Conservation (phyloP, 1,140 invertebrate genomes). For the Xylocopa sonorina region DNA sequence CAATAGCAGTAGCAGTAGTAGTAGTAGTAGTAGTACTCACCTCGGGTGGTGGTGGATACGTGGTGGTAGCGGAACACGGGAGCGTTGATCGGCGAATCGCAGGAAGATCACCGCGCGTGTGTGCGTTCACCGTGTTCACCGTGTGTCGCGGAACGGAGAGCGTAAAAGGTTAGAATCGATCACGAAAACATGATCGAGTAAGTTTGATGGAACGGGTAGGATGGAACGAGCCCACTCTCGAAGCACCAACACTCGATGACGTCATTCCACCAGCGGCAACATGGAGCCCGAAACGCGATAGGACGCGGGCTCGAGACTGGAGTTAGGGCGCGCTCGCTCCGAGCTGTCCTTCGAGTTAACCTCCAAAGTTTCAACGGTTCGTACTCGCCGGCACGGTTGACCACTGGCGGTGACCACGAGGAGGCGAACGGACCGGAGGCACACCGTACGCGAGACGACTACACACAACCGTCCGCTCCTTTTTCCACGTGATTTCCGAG, state of each 20-base stretch:
- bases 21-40: conserved; percentile 61
- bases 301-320: conserved; percentile 38
- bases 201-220: conserved; percentile 53
- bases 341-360: conserved; percentile 46
- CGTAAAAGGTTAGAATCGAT: conserved; percentile 68
- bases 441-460: conserved; percentile 17
- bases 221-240: conserved; percentile 54
- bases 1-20: too few relatives aligned
- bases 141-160: conserved; percentile 42
- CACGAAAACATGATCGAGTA: conserved; percentile 74
- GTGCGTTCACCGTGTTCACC: conserved; percentile 50
- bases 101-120: too few relatives aligned
- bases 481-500: conserved; percentile 49
- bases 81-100: neutral
- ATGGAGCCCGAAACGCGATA: conserved; percentile 58
- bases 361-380: conserved; percentile 35
- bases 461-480: conserved; percentile 9
- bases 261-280: conserved; percentile 67
- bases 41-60: conserved; percentile 37
- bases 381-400: neutral
- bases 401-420: conserved; percentile 12
- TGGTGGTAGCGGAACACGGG: conserved; percentile 16
- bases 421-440: too few relatives aligned
- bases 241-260: conserved; percentile 73
- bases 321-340: conserved; percentile 15